Evolutionary conservation across 2,888 invertebrate genomes (phyloP).

Genomic region (Drosophila prolongata): DNA sequence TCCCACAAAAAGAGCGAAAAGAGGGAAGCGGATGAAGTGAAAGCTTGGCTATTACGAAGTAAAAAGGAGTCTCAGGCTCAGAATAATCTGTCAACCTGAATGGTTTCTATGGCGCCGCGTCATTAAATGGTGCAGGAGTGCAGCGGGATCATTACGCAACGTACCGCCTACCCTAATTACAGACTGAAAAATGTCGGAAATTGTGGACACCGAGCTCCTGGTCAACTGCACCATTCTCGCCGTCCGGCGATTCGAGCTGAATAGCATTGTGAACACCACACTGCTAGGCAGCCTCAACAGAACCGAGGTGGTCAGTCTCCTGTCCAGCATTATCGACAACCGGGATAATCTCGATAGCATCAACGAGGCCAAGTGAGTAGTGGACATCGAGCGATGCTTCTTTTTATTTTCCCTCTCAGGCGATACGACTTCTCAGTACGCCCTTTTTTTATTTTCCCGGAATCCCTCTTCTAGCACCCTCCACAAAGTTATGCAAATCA

Average conservation of each 20-base stretch:
- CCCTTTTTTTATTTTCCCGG: neutral
- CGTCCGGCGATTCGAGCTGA: constrained; percentile 81
- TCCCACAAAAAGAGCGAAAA: neutral
- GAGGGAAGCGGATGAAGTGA: neutral
- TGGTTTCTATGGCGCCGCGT: constrained; percentile 41
- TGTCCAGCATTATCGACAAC: constrained; percentile 82
- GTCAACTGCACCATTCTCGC: constrained; percentile 84
- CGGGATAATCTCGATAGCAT: constrained; percentile 78
- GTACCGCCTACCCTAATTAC: neutral
- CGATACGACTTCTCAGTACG: neutral
- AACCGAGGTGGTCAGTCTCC: constrained; percentile 80
- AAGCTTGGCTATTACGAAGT: constrained; percentile 21
- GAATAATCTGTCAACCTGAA: constrained; percentile 11
- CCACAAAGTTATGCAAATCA: constrained; percentile 27
- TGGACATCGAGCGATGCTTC: constrained; percentile 17
- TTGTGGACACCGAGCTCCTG: constrained; percentile 82
- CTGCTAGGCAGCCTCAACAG: constrained; percentile 79
- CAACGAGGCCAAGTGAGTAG: constrained; percentile 82
- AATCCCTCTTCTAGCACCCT: neutral
- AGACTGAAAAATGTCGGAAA: constrained; percentile 80
- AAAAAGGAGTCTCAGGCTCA: constrained; percentile 39
- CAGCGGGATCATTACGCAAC: constrained; percentile 48
- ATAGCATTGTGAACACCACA: constrained; percentile 79
- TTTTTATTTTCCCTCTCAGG: neutral
- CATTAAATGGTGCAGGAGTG: constrained; percentile 49